Base-by-base conservation (phyloP, 2,888 invertebrate genomes). In the Leptinotarsa rubiginosa region DNA sequence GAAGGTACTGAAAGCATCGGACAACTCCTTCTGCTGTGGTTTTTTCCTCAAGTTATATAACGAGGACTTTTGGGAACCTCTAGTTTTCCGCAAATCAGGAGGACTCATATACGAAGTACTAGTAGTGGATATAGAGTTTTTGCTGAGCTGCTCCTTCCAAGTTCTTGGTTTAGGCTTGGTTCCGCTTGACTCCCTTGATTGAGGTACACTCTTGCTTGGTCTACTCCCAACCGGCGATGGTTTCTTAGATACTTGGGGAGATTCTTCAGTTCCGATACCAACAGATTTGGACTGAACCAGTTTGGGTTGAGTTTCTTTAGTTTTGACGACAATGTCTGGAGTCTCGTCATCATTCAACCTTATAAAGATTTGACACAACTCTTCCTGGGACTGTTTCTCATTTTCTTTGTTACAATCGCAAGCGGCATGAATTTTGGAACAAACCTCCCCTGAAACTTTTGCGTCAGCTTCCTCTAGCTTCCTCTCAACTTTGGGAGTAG, bases 31-130 rank as follows among this genome's bases (percentile, higher is more conserved):
- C 78, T 85, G 84, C 65, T 84, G 83, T 0, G 83, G 82, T 79
- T 85, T 83, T 59, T 77, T 78, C 7, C 78, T 76, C 68, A 83
- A 77, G 69, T 82, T 78, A 52, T 82, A 81, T 31, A 81, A 74
- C 2, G 80, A 78, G 2, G 70, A 66, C 72, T 75, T 79, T 49
- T 72, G 65, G 4, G 65, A 65, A 10, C 66, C 64, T 67, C 75
- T 66, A 0, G 66, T 18, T 59, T 56, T 76, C 10, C 80, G 77
- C 70, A 83, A 82, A 73, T 86, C 83, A 4, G 88, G 88, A 0
- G 86, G 87, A 77, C 87, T 87, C 56, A 84, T 80, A 78, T 88
- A 88, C 0, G 87, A 85, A 15, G 88, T 88, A 76, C 86, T 87
- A 4, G 86, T 82, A 22, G 84, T 83, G 1, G 82, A 80, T 15